Base-by-base conservation (phyloP, 1,140 invertebrate genomes). In the Bradysia coprophila region DNA sequence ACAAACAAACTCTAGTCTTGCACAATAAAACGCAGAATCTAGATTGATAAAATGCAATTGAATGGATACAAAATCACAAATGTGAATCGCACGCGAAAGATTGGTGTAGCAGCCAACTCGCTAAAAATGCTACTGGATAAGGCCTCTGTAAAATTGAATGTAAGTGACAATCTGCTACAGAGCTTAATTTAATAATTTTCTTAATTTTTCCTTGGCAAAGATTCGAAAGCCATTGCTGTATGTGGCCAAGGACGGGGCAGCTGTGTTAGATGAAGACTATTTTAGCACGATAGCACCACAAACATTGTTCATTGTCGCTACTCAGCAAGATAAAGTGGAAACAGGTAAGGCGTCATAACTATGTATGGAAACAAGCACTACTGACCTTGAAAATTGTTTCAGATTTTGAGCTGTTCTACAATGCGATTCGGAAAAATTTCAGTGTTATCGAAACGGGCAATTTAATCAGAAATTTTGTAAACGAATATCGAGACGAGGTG, bases 1-100 rank as follows among this genome's bases (percentile, higher is more conserved):
- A n/a, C n/a, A n/a, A n/a, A n/a, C n/a, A n/a, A n/a, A n/a, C n/a
- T n/a, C n/a, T n/a, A n/a, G n/a, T n/a, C n/a, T n/a, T n/a, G n/a
- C n/a, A n/a, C n/a, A n/a, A n/a, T n/a, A n/a, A n/a, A n/a, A n/a
- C n/a, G n/a, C n/a, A n/a, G n/a, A n/a, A n/a, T n/a, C n/a, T n/a
- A n/a, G n/a, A n/a, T n/a, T n/a, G n/a, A n/a, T 18, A 39, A 20
- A 32, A 31, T 11, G 37, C 43, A n/a, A 46, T 44, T 78, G 55
- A 75, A 70, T 55, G 78, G 78, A 40, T 80, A 73, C 50, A 81
- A 80, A 66, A 72, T 81, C 20, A 76, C 76, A 4, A 68, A 78
- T 53, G 72, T 72, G 18, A 51, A 60, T 15, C 62, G 76, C 34
- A 66, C 65, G 9, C 67, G 72, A 45, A 78, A 76, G 62, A 69